Percentiles rank a stretch among this genome's conserved stretches.
Conservation (phyloP, 2,888 invertebrate species). For the Apotomis betuletana region DNA sequence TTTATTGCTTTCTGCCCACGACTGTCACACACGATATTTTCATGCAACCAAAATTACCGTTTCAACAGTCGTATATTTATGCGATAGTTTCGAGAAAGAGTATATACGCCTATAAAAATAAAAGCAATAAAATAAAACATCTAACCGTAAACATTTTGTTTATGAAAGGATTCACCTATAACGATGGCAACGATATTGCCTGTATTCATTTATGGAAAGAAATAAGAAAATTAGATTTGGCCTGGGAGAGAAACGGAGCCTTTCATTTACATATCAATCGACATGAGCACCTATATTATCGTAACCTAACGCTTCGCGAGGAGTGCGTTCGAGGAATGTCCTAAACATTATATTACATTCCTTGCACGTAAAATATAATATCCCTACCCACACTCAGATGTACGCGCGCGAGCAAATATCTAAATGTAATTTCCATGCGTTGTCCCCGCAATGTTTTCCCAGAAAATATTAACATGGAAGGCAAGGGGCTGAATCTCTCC, state of each 20-base stretch:
- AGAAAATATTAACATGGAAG: conserved; percentile 83
- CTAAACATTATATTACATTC: conserved; percentile 83
- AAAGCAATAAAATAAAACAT: conserved; percentile 11
- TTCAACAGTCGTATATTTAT: background rate
- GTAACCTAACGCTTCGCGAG: conserved; percentile 48
- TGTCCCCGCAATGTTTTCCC: conserved; percentile 83
- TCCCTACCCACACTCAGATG: conserved; percentile 78
- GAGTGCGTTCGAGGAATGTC: conserved; percentile 57
- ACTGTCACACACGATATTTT: conserved; percentile 26
- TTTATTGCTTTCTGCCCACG: conserved; percentile 60
- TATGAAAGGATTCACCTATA: conserved; percentile 33
- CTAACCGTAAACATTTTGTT: conserved; percentile 27
- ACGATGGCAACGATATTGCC: conserved; percentile 34
- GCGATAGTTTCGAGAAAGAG: background rate
- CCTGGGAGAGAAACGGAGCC: conserved; percentile 61
- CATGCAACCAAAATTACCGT: background rate
- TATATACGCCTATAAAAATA: background rate
- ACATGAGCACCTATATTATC: conserved; percentile 64
- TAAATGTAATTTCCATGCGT: conserved; percentile 84
- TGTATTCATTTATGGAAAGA: conserved; percentile 54
- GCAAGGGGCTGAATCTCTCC: conserved; percentile 82
- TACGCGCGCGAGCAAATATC: conserved; percentile 82
- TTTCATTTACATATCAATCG: conserved; percentile 80
- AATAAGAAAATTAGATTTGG: conserved; percentile 60
- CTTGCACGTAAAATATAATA: conserved; percentile 83